phyloP scores from a whole-genome alignment of 2,888 invertebrate genomes.

The Scaptomyza tumidula region DNA sequence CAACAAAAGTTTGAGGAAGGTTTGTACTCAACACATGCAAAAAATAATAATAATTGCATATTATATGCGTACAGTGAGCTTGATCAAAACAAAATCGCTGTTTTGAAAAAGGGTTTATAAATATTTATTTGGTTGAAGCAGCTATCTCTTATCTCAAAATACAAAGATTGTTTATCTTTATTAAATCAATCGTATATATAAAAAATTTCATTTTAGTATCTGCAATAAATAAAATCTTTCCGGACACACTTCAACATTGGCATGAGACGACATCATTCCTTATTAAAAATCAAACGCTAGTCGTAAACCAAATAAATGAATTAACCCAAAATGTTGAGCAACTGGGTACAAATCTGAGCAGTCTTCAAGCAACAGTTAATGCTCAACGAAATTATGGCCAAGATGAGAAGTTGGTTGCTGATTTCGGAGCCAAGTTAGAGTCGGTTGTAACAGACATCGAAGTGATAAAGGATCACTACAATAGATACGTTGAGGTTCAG shows the following conservation, averaged over 20 bases:
- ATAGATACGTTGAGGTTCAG: conserved; percentile 75
- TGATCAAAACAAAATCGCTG: background rate
- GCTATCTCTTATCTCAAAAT: too few relatives aligned
- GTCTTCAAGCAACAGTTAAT: conserved; percentile 73
- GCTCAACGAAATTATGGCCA: conserved; percentile 81
- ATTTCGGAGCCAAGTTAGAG: conserved; percentile 84
- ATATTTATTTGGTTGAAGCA: too few relatives aligned
- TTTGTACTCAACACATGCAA: conserved; percentile 37
- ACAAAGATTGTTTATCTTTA: too few relatives aligned
- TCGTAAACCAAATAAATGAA: conserved; percentile 86
- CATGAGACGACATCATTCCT: conserved; percentile 89
- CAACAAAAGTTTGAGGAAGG: conserved; percentile 84
- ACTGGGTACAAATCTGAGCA: conserved; percentile 85
- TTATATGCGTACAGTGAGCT: background rate
- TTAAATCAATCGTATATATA: background rate
- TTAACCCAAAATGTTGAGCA: conserved; percentile 86
- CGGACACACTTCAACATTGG: conserved; percentile 89
- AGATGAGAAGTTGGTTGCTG: conserved; percentile 82
- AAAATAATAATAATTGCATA: background rate
- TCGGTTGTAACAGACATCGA: conserved; percentile 82
- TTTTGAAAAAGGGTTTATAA: too few relatives aligned
- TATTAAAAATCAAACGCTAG: conserved; percentile 88
- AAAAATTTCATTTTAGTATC: conserved; percentile 85
- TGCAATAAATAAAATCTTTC: conserved; percentile 89
- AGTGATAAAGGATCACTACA: conserved; percentile 80